These are phyloP conservation scores for Leptobrachium leishanense DNA, from an alignment of 2,113 vertebrate genomes.

Conservation along the genomic window DNA sequence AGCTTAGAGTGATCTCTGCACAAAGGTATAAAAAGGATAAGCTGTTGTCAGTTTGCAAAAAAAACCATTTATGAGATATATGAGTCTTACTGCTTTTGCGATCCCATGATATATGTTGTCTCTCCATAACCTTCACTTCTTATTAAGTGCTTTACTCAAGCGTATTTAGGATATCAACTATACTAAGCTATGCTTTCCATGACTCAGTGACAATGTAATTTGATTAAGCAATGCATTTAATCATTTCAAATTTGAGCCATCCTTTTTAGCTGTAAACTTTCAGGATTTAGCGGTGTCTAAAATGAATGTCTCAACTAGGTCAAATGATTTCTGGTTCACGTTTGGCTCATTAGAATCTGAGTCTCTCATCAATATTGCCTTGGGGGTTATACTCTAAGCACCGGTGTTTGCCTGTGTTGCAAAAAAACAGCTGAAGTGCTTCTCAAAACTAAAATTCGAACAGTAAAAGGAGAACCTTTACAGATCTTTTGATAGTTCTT, in stretches of 20 bases:
- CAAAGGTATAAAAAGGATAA: too few relatives aligned
- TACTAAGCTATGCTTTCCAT: constrained; percentile 32
- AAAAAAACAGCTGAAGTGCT: too few relatives aligned
- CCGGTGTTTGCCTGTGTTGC: too few relatives aligned
- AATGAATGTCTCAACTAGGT: constrained; percentile 7
- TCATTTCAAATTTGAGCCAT: constrained; percentile 11
- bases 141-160: neutral
- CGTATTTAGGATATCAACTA: constrained; percentile 2
- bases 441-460: too few relatives aligned
- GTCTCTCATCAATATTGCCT: constrained; percentile 44
- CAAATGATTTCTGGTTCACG: constrained; percentile 32
- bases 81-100: neutral
- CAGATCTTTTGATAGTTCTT: too few relatives aligned
- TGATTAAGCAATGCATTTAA: constrained; percentile 40
- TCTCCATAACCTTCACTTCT: neutral
- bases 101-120: constrained; percentile 15
- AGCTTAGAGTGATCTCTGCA: too few relatives aligned
- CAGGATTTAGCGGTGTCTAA: constrained; percentile 14
- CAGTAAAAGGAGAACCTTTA: too few relatives aligned
- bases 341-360: constrained; percentile 42
- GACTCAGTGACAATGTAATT: constrained; percentile 24
- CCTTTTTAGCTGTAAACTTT: constrained; percentile 1
- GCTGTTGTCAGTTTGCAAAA: too few relatives aligned
- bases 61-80: neutral
- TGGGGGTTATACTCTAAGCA: too few relatives aligned